Percentiles rank a stretch among this genome's conserved stretches.
Conservation (phyloP, 2,888 invertebrate species). For the Coleophora flavipennella region DNA sequence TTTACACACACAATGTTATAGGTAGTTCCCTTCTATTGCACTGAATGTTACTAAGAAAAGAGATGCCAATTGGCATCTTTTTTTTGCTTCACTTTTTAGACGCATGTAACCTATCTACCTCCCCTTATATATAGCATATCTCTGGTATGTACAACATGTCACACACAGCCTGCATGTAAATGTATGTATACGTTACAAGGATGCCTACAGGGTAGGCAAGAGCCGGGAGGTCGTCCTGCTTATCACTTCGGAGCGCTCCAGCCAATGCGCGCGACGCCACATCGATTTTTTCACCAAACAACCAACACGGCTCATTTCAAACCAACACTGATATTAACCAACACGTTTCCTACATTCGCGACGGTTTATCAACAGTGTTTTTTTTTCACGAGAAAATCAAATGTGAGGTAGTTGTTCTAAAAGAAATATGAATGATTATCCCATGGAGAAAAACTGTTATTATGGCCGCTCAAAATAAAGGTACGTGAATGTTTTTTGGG, state of each 20-base stretch:
- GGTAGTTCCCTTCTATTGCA: no score
- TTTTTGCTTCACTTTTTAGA: no score
- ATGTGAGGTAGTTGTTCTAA: slow-evolving; percentile 43
- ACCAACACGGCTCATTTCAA: slow-evolving; percentile 55
- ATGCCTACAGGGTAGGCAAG: slow-evolving; percentile 7
- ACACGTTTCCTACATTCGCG: slow-evolving; percentile 44
- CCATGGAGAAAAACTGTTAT: slow-evolving; percentile 28
- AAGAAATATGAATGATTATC: slow-evolving; percentile 45
- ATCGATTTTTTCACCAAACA: slow-evolving; percentile 66
- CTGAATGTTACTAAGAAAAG: no score
- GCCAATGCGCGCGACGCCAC: slow-evolving; percentile 55
- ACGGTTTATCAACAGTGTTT: slow-evolving; percentile 16
- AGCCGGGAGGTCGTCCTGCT: slow-evolving; percentile 10
- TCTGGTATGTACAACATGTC: no score
- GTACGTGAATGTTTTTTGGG: slow-evolving; percentile 25
- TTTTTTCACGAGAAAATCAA: slow-evolving; percentile 3
- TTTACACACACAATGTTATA: no score
- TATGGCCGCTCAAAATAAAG: slow-evolving; percentile 67
- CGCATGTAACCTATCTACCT: no score
- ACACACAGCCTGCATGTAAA: background rate
- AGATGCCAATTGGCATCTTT: no score
- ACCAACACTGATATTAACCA: slow-evolving; percentile 52
- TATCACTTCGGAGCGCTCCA: slow-evolving; percentile 18
- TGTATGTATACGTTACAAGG: no score
- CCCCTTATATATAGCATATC: no score